A percentile compares a stretch with the other conserved stretches of the same genome.
phyloP scores from a whole-genome alignment of 2,888 invertebrate genomes.

The Drosophila histrio region DNA sequence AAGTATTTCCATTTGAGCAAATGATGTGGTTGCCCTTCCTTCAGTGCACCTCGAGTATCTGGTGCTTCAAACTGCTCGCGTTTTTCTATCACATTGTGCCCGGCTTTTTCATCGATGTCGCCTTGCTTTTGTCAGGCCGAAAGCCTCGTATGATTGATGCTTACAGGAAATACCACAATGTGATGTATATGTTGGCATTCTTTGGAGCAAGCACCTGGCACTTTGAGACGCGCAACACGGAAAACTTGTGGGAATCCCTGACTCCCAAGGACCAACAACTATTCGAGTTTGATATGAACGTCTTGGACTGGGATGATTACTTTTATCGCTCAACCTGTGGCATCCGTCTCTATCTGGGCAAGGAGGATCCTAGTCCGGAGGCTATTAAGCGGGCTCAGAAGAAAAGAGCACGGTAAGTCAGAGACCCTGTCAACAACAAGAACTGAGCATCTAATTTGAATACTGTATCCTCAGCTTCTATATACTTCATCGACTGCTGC shows the following conservation, averaged over 20 bases:
- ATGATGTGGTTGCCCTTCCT: slow-evolving; percentile 89
- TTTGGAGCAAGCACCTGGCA: slow-evolving; percentile 90
- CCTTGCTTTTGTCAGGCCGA: slow-evolving; percentile 60
- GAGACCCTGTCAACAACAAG: not conserved
- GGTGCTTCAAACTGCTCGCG: slow-evolving; percentile 83
- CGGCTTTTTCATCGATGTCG: slow-evolving; percentile 87
- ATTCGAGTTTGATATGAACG: slow-evolving; percentile 90
- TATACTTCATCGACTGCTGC: slow-evolving; percentile 69
- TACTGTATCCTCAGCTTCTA: slow-evolving; percentile 54
- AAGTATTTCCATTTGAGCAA: slow-evolving; percentile 86
- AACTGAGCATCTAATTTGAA: not conserved
- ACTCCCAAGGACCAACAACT: slow-evolving; percentile 84
- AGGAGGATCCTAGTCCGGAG: slow-evolving; percentile 87
- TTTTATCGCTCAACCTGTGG: slow-evolving; percentile 87
- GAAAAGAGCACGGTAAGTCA: slow-evolving; percentile 68
- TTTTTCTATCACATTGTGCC: slow-evolving; percentile 88
- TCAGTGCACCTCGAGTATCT: slow-evolving; percentile 83
- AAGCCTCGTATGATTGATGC: slow-evolving; percentile 87
- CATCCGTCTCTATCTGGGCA: slow-evolving; percentile 90
- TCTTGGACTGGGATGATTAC: slow-evolving; percentile 88
- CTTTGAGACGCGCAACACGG: slow-evolving; percentile 88
- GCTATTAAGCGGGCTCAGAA: slow-evolving; percentile 87
- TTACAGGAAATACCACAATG: slow-evolving; percentile 92
- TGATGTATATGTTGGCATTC: slow-evolving; percentile 89
- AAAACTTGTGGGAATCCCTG: slow-evolving; percentile 83